Percentiles rank a stretch among this genome's conserved stretches.
Evolutionary conservation across 2,888 invertebrate species (phyloP).

Genomic region (Tetropium fuscum): DNA sequence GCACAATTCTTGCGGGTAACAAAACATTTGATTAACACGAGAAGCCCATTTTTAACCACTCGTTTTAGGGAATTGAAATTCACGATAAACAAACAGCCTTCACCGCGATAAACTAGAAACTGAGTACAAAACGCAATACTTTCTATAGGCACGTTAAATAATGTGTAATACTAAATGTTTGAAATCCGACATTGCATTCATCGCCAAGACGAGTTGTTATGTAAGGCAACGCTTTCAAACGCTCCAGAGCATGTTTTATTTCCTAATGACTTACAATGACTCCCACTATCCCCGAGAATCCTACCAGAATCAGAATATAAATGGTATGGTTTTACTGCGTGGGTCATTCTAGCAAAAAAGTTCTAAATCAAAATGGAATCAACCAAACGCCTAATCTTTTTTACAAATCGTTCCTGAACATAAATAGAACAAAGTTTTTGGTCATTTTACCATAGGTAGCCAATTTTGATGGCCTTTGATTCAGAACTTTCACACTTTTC

Average conservation of each 20-base stretch:
- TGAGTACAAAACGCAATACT: conserved; percentile 33
- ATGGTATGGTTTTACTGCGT: too few relatives aligned
- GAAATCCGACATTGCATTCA: conserved; percentile 36
- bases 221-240: conserved; percentile 40
- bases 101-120: conserved; percentile 33
- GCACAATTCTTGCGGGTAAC: conserved; percentile 34
- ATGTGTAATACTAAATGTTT: conserved; percentile 35
- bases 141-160: conserved; percentile 37
- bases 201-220: conserved; percentile 33
- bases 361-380: too few relatives aligned
- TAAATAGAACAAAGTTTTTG: too few relatives aligned
- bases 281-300: conserved; percentile 20
- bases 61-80: conserved; percentile 11
- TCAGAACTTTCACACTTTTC: too few relatives aligned
- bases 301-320: too few relatives aligned
- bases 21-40: conserved; percentile 35
- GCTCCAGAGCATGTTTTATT: conserved; percentile 37
- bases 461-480: too few relatives aligned
- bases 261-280: conserved; percentile 36
- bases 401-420: too few relatives aligned
- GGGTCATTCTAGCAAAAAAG: too few relatives aligned
- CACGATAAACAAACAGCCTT: conserved; percentile 5
- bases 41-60: conserved; percentile 14
- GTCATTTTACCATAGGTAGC: too few relatives aligned
- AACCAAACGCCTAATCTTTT: too few relatives aligned